These are phyloP conservation scores for Polietes domitor DNA, from an alignment of 2,888 invertebrate genomes.

Conservation along the genomic window DNA sequence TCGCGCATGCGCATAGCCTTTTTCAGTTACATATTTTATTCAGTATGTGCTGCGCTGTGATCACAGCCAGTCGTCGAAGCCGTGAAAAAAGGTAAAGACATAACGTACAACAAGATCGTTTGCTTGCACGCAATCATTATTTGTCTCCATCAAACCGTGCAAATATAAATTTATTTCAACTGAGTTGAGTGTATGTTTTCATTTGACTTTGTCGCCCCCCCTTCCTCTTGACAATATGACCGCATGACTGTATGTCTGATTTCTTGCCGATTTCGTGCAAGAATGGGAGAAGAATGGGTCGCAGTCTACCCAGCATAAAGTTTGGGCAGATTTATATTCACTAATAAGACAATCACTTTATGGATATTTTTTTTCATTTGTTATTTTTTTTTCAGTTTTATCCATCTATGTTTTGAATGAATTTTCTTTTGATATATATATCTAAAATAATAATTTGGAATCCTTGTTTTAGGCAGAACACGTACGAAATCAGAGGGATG, in stretches of 20 bases:
- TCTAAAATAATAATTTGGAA: too few relatives aligned
- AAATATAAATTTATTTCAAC: conserved; percentile 55
- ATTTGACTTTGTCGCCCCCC: conserved; percentile 3
- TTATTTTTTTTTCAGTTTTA: too few relatives aligned
- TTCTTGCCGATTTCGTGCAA: not conserved
- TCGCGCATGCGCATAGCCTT: conserved; percentile 56
- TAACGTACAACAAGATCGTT: conserved; percentile 55
- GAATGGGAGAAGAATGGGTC: not conserved
- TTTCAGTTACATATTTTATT: not conserved
- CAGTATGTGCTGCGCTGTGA: not conserved
- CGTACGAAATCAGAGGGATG: too few relatives aligned
- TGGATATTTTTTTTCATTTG: too few relatives aligned
- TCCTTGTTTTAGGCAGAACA: too few relatives aligned
- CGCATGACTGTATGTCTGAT: too few relatives aligned
- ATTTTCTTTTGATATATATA: too few relatives aligned
- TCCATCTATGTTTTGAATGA: too few relatives aligned
- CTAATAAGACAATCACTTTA: too few relatives aligned
- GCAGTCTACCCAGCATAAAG: not conserved
- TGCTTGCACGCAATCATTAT: conserved; percentile 66
- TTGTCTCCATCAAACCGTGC: conserved; percentile 63
- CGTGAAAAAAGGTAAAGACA: conserved; percentile 4
- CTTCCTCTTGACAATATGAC: too few relatives aligned
- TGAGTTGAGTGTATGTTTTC: conserved; percentile 39
- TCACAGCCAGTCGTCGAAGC: not conserved
- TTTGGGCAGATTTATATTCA: not conserved